Percentiles rank a stretch among this genome's conserved stretches.
Evolutionary conservation across 2,797 vertebrate genomes (phyloP).

Genomic region (Falco concolor): DNA sequence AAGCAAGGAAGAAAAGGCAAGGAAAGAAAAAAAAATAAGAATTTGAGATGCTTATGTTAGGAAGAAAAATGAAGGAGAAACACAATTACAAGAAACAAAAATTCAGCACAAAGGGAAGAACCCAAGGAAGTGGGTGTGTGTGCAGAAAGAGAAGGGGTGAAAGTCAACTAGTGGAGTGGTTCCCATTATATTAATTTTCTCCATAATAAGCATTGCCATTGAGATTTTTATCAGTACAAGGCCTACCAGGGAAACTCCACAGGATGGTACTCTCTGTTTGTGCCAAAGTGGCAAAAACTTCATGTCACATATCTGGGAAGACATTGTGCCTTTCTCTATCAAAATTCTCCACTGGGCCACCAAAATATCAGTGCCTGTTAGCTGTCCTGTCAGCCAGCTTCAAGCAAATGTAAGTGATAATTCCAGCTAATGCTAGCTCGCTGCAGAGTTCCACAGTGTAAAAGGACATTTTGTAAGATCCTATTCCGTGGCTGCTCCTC

Average conservation of each 20-base stretch:
- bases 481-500: neutral
- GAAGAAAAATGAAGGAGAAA: constrained; percentile 35
- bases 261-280: neutral
- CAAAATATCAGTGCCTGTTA: neutral
- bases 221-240: constrained; percentile 4
- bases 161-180: neutral
- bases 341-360: neutral
- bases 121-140: neutral
- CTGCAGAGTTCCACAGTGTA: neutral
- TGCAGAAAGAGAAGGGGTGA: neutral
- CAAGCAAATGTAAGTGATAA: neutral
- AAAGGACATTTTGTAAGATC: neutral
- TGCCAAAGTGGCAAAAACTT: neutral
- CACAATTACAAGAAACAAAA: neutral
- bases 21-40: neutral
- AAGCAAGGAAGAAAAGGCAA: neutral
- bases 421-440: neutral
- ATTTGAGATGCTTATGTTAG: neutral
- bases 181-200: constrained; percentile 2
- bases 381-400: neutral
- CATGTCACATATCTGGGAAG: neutral
- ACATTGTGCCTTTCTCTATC: neutral
- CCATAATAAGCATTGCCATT: neutral
- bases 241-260: neutral
- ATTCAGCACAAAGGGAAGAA: neutral